Base-by-base conservation (phyloP, 2,888 invertebrate species). In the Podabrus alpinus region DNA sequence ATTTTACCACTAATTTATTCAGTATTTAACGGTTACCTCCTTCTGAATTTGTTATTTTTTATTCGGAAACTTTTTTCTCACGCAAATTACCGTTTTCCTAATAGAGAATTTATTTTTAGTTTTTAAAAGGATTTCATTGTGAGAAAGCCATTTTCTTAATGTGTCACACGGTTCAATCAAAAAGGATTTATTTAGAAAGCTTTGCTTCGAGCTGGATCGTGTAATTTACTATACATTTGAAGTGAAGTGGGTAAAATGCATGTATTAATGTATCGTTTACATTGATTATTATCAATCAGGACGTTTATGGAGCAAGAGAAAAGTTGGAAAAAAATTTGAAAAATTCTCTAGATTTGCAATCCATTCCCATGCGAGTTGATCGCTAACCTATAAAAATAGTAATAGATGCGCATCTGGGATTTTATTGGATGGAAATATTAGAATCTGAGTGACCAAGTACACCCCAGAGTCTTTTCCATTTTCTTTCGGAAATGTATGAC, bases 1-100 rank as follows among this genome's bases (percentile, higher is more conserved):
- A 87, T 90, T 90, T 91, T 90, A 90, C 89, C 90, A 91, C 92
- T 93, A 93, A 93, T 93, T 93, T 93, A 93, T 93, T 92, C 93
- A 87, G 87, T 89, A 87, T 86, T 86, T 85, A 21, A 62, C 66
- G 71, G 69, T 73, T 73, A 70, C 72, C 62, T 74, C 62, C 60
- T 17, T 69, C 29, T 69, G 16, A 45, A 45, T 72, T 69, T 71
- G 19, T 69, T 72, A 69, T 60, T 72, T 72, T 16, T 69, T 73
- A 7, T 19, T 64, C 2, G 0, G 16, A 19, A 45, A 45, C 45
- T 45, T 45, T 45, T 45, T 45, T 45, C 45, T 45, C 45, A 45
- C 45, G 45, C 45, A 45, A 45, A 45, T 45, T 24, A 67, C 17
- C 67, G 15, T n/a, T 67, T 21, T 67, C 4, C 67, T 67, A 15